These are phyloP conservation scores for Ascaphus truei DNA, from an alignment of 2,113 vertebrate genomes.

Conservation along the genomic window DNA sequence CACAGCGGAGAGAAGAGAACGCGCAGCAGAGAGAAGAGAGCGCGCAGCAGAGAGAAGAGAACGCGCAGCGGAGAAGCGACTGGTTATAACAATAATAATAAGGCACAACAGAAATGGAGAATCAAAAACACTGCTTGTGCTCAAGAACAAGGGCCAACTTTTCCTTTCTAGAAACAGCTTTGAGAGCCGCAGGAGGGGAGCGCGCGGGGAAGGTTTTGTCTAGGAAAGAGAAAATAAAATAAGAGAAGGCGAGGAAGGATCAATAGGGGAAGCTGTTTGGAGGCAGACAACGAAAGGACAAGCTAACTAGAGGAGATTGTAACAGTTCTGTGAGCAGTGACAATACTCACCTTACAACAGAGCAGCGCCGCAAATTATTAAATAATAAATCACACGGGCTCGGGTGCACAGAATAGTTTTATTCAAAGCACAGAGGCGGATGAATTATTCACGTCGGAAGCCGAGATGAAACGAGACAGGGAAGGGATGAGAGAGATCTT, in stretches of 20 bases:
- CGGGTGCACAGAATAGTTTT: constrained; percentile 83
- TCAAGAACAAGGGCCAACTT: constrained; percentile 70
- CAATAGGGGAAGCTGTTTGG: constrained; percentile 79
- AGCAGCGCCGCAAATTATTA: constrained; percentile 83
- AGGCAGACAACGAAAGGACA: constrained; percentile 82
- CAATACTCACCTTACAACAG: constrained; percentile 77
- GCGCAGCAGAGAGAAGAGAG: no score
- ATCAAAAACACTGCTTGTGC: constrained; percentile 65
- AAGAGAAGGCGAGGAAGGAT: constrained; percentile 60
- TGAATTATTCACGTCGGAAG: constrained; percentile 84
- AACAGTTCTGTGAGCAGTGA: constrained; percentile 80
- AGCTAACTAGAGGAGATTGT: constrained; percentile 86
- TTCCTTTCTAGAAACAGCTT: constrained; percentile 72
- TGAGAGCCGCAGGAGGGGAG: constrained; percentile 74
- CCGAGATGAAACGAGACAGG: constrained; percentile 78
- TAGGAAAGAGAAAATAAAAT: constrained; percentile 25
- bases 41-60: no score
- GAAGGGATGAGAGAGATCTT: constrained; percentile 74
- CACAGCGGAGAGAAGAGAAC: no score
- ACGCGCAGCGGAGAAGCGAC: constrained; percentile 51
- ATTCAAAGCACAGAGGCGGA: constrained; percentile 77
- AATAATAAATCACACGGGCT: constrained; percentile 93
- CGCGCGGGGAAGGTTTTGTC: constrained; percentile 66
- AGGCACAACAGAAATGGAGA: constrained; percentile 52
- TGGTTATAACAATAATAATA: constrained; percentile 39